These are phyloP conservation scores for Papilio machaon DNA, from an alignment of 1,140 invertebrate species.

Conservation along the genomic window DNA sequence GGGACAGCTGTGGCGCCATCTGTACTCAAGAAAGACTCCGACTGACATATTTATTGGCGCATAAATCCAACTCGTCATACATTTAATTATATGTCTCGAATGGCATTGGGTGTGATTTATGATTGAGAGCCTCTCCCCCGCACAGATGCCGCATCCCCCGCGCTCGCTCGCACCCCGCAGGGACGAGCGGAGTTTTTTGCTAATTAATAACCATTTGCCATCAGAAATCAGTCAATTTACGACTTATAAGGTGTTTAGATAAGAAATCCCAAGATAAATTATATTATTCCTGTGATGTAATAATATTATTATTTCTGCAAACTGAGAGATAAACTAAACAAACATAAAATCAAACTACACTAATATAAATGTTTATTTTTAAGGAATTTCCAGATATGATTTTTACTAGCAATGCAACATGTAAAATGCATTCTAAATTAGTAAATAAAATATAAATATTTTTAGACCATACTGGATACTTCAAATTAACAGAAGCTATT, in stretches of 20 bases:
- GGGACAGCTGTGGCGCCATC: slow-evolving; percentile 35
- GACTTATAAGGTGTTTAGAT: neutral
- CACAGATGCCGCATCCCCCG: neutral
- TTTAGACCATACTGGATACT: neutral
- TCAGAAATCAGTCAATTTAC: slow-evolving; percentile 18
- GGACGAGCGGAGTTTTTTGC: slow-evolving; percentile 15
- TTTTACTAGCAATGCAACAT: too few relatives aligned
- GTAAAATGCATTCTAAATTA: too few relatives aligned
- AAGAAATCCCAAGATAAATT: neutral
- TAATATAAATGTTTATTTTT: too few relatives aligned
- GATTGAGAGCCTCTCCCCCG: slow-evolving; percentile 28
- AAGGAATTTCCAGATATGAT: too few relatives aligned
- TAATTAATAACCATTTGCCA: slow-evolving; percentile 13
- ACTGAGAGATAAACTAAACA: too few relatives aligned
- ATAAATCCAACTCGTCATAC: slow-evolving; percentile 63
- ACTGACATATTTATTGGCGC: slow-evolving; percentile 64
- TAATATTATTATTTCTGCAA: too few relatives aligned
- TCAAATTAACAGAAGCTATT: neutral
- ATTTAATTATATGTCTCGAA: slow-evolving; percentile 63
- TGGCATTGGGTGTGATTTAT: slow-evolving; percentile 55
- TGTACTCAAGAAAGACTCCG: slow-evolving; percentile 41
- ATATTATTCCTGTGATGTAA: neutral
- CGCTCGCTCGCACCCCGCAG: neutral
- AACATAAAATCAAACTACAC: too few relatives aligned
- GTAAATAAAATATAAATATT: too few relatives aligned